Conservation (phyloP, 2,888 invertebrate genomes). For the Dolichopus griseipennis region DNA sequence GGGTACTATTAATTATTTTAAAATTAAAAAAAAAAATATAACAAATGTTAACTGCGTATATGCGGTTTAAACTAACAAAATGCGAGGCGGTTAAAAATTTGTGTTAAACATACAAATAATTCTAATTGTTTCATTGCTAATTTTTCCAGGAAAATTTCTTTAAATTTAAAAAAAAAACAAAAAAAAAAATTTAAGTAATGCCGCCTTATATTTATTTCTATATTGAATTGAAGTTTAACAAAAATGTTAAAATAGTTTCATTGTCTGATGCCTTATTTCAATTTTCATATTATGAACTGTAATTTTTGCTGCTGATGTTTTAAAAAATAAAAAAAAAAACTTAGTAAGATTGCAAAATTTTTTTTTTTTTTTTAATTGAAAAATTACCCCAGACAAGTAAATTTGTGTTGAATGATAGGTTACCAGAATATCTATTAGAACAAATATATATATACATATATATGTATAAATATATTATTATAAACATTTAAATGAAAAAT, state of each 20-base stretch:
- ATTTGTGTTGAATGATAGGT: neutral
- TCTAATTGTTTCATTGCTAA: neutral
- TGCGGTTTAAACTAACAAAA: neutral
- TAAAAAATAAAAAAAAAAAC: too few relatives aligned
- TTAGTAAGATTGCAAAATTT: neutral
- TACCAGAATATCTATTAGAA: neutral
- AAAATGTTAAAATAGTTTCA: too few relatives aligned
- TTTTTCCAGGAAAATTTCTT: slow-evolving; percentile 1
- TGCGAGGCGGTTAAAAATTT: neutral
- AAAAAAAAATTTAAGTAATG: too few relatives aligned
- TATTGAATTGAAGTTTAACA: too few relatives aligned
- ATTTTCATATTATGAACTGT: too few relatives aligned
- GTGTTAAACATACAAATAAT: neutral
- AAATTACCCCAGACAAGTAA: neutral
- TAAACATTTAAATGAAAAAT: too few relatives aligned
- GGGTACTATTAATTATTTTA: too few relatives aligned
- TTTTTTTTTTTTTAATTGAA: neutral
- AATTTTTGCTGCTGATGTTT: too few relatives aligned
- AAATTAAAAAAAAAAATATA: neutral
- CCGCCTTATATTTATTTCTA: too few relatives aligned
- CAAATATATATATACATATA: neutral
- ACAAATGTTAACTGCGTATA: neutral
- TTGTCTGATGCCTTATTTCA: too few relatives aligned
- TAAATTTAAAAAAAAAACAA: neutral
- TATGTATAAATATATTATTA: too few relatives aligned